These are phyloP conservation scores for Pectinophora gossypiella DNA, from an alignment of 1,140 invertebrate species.

Conservation along the genomic window DNA sequence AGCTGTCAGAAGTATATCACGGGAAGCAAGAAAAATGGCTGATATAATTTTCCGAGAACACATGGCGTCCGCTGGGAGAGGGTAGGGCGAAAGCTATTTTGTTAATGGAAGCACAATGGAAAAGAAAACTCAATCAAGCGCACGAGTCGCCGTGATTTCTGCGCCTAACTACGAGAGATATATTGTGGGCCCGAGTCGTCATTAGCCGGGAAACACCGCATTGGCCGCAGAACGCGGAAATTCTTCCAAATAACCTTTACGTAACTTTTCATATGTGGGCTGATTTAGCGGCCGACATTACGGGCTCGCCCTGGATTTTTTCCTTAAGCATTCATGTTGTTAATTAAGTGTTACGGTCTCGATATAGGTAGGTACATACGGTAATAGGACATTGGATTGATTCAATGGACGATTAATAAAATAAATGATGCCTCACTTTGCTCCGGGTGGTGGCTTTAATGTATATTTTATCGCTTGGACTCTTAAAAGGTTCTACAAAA, in stretches of 20 bases:
- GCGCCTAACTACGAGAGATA: conserved; percentile 64
- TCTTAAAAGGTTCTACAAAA: too few relatives aligned
- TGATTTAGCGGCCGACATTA: conserved; percentile 38
- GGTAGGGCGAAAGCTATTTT: conserved; percentile 60
- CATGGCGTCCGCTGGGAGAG: conserved; percentile 40
- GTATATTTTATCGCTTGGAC: too few relatives aligned
- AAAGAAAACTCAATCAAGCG: conserved; percentile 71
- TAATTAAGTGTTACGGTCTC: conserved; percentile 7
- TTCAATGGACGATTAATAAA: too few relatives aligned
- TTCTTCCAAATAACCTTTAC: conserved; percentile 45
- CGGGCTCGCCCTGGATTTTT: conserved; percentile 11
- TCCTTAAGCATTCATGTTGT: conserved; percentile 4
- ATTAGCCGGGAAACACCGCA: conserved; percentile 49
- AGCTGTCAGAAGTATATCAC: conserved; percentile 11
- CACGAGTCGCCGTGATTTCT: conserved; percentile 64
- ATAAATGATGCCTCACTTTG: too few relatives aligned
- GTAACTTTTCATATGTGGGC: conserved; percentile 56
- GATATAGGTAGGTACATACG: too few relatives aligned
- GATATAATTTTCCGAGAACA: conserved; percentile 62
- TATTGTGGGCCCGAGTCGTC: conserved; percentile 52
- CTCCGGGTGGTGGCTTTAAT: too few relatives aligned
- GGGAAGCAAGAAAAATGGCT: conserved; percentile 43
- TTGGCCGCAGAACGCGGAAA: conserved; percentile 36
- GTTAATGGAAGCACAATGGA: conserved; percentile 68
- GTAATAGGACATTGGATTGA: too few relatives aligned